Conservation (phyloP, 2,797 vertebrate species). For the Parauchenoglanis ngamensis region DNA sequence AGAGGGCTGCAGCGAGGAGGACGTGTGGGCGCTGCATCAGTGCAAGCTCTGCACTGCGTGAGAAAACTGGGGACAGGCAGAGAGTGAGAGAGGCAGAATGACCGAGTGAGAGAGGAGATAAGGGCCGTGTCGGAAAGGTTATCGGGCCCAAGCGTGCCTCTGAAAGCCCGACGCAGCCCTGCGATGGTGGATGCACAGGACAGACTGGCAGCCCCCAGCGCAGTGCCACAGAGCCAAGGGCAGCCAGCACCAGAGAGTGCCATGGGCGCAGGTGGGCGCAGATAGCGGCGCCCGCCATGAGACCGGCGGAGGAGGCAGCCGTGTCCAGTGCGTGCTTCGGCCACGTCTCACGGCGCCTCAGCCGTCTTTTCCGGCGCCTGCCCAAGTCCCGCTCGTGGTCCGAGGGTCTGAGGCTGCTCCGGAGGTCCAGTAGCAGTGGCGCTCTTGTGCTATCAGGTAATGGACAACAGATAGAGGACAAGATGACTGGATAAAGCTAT, state of each 20-base stretch:
- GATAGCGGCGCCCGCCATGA: conserved; percentile 70
- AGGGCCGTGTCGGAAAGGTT: conserved; percentile 54
- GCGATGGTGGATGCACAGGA: conserved; percentile 78
- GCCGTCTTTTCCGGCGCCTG: conserved; percentile 83
- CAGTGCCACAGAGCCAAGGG: conserved; percentile 48
- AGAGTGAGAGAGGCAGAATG: conserved; percentile 21
- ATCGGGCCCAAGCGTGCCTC: conserved; percentile 67
- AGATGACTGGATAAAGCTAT: not conserved
- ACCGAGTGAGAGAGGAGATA: conserved; percentile 13
- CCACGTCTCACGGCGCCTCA: conserved; percentile 80
- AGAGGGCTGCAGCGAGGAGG: conserved; percentile 74
- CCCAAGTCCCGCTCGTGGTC: conserved; percentile 83
- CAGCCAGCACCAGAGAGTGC: conserved; percentile 59
- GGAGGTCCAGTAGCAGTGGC: conserved; percentile 77
- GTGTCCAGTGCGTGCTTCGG: conserved; percentile 81
- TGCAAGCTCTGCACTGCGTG: conserved; percentile 50
- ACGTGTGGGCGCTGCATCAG: conserved; percentile 80
- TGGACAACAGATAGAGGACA: conserved; percentile 55
- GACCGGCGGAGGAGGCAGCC: conserved; percentile 64
- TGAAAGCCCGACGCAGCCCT: conserved; percentile 75
- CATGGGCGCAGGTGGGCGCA: conserved; percentile 65
- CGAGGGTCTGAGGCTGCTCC: conserved; percentile 73
- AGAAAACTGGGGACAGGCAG: conserved; percentile 52
- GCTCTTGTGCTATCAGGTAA: conserved; percentile 81
- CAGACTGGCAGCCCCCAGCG: conserved; percentile 73